Conservation (phyloP, 92 coral and sea anemone genomes). For the Montipora capitata region DNA sequence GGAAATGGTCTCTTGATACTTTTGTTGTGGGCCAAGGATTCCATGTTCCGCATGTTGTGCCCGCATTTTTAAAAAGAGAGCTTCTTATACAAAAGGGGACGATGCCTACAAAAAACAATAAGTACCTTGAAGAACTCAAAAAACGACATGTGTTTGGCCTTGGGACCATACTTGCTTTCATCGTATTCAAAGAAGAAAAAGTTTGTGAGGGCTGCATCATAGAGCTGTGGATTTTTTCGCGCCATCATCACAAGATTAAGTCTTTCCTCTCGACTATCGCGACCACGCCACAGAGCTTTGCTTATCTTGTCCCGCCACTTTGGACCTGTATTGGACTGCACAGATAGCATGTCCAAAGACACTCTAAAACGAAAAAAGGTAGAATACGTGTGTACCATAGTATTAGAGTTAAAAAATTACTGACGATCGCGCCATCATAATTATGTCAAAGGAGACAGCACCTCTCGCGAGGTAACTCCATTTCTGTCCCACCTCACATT, state of each 20-base stretch:
- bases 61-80: too few species aligned
- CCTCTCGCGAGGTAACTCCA: too few species aligned
- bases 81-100: too few species aligned
- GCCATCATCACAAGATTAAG: conserved; percentile 92
- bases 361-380: conserved; percentile 66
- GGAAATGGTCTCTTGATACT: too few species aligned
- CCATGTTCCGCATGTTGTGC: too few species aligned
- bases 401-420: too few species aligned
- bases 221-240: conserved; percentile 91
- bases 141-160: conserved; percentile 91
- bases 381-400: not conserved
- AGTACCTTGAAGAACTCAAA: conserved; percentile 96
- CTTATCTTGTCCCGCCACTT: conserved; percentile 91
- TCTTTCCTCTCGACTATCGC: conserved; percentile 96
- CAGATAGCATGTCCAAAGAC: conserved; percentile 93
- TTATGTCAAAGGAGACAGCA: too few species aligned
- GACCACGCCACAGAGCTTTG: conserved; percentile 98
- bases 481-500: too few species aligned
- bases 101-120: too few species aligned
- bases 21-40: too few species aligned
- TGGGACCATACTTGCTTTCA: conserved; percentile 97
- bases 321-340: conserved; percentile 96
- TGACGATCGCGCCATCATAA: too few species aligned
- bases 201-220: conserved; percentile 95
- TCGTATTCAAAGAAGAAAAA: conserved; percentile 97